Evolutionary conservation across 2,797 vertebrate species (phyloP), one percentile per base, ranked within the genome.

Genomic region (Etheostoma perlongum): DNA sequence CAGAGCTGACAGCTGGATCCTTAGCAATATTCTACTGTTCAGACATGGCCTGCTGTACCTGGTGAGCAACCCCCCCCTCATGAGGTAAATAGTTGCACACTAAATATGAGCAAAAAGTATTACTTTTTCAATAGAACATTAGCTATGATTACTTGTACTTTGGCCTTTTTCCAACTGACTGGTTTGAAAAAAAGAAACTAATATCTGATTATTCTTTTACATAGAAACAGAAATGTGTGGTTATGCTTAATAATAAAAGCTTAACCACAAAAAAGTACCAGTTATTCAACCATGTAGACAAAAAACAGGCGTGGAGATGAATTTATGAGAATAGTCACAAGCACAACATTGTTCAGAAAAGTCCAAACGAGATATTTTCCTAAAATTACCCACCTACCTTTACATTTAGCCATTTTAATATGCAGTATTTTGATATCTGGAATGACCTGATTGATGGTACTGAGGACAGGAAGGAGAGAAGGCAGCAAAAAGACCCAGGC

Each of bases 381-480:
- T 67, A 6, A 10, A 46, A 44, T 4, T 19, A 14, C 13, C 11
- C 4, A 5, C 6, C 18, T 5, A 18, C 27, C 21, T 72, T 30
- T 65, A 62, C 44, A 75, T 62, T 3, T 12, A 18, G 25, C 23
- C n/a, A 66, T 44, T 27, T 71, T 25, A 3, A 64, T 3, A 12
- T 40, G 11, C 10, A 36, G 36, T 36, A 36, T 9, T 40, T 40
- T 11, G 63, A 42, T 0, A 30, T 67, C 53, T 64, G 42, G n/a
- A 51, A 66, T n/a, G 44, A 55, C 8, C 13, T 6, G 51, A 65
- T 7, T 2, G 21, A 59, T 55, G 44, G 7, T 46, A 6, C 7
- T 4, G 40, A 14, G 40, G 59, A 49, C 36, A 40, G 87, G 46
- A 58, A 13, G 25, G 13, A 23, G 33, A 21, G 48, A 63, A 51